Evolutionary conservation across 2,888 invertebrate genomes (phyloP).

Genomic region (Agrochola lychnidis): DNA sequence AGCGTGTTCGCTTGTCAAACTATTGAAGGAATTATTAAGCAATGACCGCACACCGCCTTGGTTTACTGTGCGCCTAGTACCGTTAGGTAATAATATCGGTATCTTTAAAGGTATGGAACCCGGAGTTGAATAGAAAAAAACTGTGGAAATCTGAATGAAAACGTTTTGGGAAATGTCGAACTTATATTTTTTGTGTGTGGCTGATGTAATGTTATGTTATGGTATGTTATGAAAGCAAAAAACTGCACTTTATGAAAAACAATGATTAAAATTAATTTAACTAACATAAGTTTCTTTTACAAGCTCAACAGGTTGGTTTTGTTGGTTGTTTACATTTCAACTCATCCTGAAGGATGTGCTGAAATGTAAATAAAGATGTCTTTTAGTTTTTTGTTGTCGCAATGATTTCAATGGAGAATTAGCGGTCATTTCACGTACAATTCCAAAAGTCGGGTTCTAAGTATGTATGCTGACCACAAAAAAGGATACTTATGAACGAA

Average conservation of each 20-base stretch:
- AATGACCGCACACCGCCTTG: constrained; percentile 42
- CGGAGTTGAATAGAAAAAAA: constrained; percentile 10
- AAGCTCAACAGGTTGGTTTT: constrained; percentile 43
- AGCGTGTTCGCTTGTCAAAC: constrained; percentile 44
- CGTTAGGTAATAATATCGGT: constrained; percentile 28
- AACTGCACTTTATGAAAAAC: background rate
- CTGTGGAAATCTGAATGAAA: background rate
- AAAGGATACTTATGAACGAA: constrained; percentile 20
- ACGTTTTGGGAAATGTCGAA: background rate
- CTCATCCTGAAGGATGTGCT: background rate
- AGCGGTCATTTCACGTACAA: background rate
- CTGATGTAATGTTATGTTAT: too few species aligned
- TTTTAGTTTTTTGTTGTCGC: background rate
- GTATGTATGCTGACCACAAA: background rate
- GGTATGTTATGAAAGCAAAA: background rate
- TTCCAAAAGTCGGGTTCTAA: background rate
- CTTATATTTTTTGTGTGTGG: too few species aligned
- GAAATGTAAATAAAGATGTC: background rate
- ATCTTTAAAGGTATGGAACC: constrained; percentile 53
- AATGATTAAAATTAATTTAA: background rate
- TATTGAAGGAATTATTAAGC: constrained; percentile 48
- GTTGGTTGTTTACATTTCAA: background rate
- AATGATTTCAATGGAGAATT: background rate
- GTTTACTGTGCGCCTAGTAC: constrained; percentile 53
- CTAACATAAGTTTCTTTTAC: constrained; percentile 2